Evolutionary conservation across 2,113 vertebrate genomes (phyloP), one percentile per base, ranked within the genome.

Genomic region (Ictalurus furcatus): DNA sequence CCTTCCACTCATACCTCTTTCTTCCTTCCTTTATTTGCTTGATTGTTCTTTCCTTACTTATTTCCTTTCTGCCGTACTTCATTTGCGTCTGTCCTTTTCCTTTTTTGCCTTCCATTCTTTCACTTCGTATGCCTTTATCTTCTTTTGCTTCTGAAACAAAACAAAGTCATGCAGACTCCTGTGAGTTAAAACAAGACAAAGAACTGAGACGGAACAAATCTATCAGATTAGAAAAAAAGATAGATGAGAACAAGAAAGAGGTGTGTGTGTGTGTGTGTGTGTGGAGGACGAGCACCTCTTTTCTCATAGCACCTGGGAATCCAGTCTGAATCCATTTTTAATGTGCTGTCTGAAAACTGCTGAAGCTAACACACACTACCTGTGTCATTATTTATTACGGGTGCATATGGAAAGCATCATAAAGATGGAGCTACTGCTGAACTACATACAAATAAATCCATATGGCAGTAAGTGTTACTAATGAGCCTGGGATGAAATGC

Each of bases 331-430:
- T 85, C 30, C 48, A 73, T 85, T 85, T 85, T 85, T 73, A 85
- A 85, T 85, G 84, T 23, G 67, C 65, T 58, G 84, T 73, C 67
- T 73, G 17, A 85, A 85, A 85, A 73, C 11, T 44, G 59, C 83
- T 65, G 59, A 63, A 67, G 58, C 61, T 34, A 54, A 85, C 48
- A 56, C 65, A 71, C 65, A 30, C 84, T 71, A 63, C n/a, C n/a
- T 9, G 9, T 56, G 28, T 52, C 21, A 34, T 85, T 85, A 73
- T 73, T 73, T 73, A 85, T 65, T 56, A 71, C 28, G 6, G 44
- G 28, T 56, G 28, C 78, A 81, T 56, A 81, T 81, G 78, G 78
- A 81, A 56, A 58, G n/a, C 52, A 13, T 85, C 84, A 63, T 52
- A 25, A 84, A 85, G 84, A 69, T 37, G 25, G 28, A 69, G 61